Conservation (phyloP, 2,888 invertebrate species). For the Tipula unca region DNA sequence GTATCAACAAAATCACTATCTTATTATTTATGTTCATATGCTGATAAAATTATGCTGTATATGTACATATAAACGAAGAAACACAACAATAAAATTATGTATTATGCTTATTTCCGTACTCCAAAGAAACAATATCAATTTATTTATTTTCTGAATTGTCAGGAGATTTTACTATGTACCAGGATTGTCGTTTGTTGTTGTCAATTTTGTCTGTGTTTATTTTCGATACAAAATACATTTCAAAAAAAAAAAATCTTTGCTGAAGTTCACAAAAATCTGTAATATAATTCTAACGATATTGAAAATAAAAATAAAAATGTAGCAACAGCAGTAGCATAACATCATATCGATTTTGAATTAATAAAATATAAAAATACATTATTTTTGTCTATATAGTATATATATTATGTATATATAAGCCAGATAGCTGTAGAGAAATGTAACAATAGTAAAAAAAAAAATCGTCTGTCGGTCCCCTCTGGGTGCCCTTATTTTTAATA, state of each 20-base stretch:
- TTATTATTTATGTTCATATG: neutral
- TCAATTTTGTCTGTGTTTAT: neutral
- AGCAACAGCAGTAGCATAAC: neutral
- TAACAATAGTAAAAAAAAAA: neutral
- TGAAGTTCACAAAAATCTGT: neutral
- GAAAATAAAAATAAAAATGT: neutral
- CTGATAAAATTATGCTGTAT: neutral
- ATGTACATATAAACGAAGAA: neutral
- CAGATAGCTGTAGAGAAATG: neutral
- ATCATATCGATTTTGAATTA: neutral
- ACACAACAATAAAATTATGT: neutral
- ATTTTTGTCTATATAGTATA: neutral
- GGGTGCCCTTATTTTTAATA: slow-evolving; percentile 14
- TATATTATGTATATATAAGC: neutral
- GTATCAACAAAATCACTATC: neutral
- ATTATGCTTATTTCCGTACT: neutral
- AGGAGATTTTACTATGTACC: neutral
- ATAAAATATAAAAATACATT: neutral
- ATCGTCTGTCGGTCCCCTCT: neutral
- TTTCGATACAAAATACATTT: neutral
- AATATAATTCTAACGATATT: neutral
- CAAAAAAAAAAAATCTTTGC: neutral
- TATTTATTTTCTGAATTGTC: slow-evolving; percentile 8
- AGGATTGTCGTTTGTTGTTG: neutral
- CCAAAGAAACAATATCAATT: neutral